Conservation (phyloP, 2,113 vertebrate species). For the Tragulus kanchil region DNA sequence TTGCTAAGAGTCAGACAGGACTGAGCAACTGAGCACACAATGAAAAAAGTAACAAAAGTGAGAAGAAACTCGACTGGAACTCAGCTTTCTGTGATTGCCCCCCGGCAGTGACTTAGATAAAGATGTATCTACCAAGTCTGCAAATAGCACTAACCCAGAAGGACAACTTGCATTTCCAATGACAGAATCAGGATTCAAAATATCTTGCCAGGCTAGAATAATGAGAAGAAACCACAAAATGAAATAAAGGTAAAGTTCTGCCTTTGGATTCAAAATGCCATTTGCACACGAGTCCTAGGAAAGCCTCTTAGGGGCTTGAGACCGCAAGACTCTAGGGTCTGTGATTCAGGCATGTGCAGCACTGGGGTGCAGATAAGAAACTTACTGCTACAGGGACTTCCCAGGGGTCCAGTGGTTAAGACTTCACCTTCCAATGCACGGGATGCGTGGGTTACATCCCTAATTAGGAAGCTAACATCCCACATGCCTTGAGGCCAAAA, state of each 20-base stretch:
- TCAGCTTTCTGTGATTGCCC: not conserved
- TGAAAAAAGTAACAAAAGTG: not conserved
- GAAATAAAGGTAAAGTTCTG: not conserved
- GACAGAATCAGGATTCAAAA: slow-evolving; percentile 1
- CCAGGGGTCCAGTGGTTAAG: too few relatives aligned
- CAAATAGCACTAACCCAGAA: not conserved
- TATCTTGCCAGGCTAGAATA: not conserved
- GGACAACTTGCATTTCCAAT: not conserved
- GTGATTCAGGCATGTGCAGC: not conserved
- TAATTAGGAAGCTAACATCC: too few relatives aligned
- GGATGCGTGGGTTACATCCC: too few relatives aligned
- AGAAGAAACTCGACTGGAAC: slow-evolving; percentile 7
- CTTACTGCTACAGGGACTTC: not conserved
- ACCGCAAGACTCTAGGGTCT: not conserved
- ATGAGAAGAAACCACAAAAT: not conserved
- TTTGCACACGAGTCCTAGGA: not conserved
- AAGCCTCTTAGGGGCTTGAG: not conserved
- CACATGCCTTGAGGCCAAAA: too few relatives aligned
- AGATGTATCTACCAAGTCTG: not conserved
- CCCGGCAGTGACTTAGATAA: not conserved
- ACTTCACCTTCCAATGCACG: too few relatives aligned
- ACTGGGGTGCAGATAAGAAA: not conserved
- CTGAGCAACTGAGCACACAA: too few relatives aligned
- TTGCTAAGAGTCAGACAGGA: too few relatives aligned
- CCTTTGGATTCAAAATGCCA: not conserved